Percentiles rank a stretch among this genome's conserved stretches.
Evolutionary conservation across 2,113 vertebrate genomes (phyloP).

Genomic region (Paramormyrops kingsleyae): DNA sequence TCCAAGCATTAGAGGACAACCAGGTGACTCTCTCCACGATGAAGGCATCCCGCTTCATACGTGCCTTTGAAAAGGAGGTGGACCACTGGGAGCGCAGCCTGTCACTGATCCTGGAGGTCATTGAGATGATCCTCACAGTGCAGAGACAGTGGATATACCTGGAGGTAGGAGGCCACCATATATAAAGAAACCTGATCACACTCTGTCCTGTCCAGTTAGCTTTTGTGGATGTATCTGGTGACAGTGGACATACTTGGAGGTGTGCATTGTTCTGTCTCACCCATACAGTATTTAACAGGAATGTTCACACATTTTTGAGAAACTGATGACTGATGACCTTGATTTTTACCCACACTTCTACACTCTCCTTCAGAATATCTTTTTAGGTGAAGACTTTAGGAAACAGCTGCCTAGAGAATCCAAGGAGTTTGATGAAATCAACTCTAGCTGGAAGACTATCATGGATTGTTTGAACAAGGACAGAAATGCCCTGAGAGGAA

Average conservation of each 20-base stretch:
- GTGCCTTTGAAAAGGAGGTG: slow-evolving; percentile 74
- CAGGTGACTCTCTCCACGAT: slow-evolving; percentile 77
- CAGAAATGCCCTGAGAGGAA: slow-evolving; percentile 69
- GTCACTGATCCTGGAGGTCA: slow-evolving; percentile 73
- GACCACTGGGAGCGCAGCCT: slow-evolving; percentile 77
- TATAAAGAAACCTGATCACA: neutral
- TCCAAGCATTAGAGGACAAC: slow-evolving; percentile 78
- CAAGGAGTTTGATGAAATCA: slow-evolving; percentile 66
- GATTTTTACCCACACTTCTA: slow-evolving; percentile 15
- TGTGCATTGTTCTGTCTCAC: neutral
- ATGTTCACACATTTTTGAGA: neutral
- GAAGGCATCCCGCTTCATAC: slow-evolving; percentile 78
- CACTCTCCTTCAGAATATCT: slow-evolving; percentile 70
- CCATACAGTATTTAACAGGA: neutral
- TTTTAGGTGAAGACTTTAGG: slow-evolving; percentile 77
- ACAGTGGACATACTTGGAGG: neutral
- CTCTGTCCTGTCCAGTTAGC: neutral
- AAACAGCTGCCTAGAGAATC: slow-evolving; percentile 75
- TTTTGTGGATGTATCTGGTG: neutral
- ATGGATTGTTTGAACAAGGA: slow-evolving; percentile 64
- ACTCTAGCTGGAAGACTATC: slow-evolving; percentile 68
- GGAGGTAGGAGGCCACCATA: slow-evolving; percentile 58
- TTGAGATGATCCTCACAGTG: slow-evolving; percentile 71
- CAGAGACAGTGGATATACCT: slow-evolving; percentile 85
- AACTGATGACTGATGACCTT: neutral